Evolutionary conservation across 2,113 vertebrate species (phyloP).

Genomic region (Prinia subflava): DNA sequence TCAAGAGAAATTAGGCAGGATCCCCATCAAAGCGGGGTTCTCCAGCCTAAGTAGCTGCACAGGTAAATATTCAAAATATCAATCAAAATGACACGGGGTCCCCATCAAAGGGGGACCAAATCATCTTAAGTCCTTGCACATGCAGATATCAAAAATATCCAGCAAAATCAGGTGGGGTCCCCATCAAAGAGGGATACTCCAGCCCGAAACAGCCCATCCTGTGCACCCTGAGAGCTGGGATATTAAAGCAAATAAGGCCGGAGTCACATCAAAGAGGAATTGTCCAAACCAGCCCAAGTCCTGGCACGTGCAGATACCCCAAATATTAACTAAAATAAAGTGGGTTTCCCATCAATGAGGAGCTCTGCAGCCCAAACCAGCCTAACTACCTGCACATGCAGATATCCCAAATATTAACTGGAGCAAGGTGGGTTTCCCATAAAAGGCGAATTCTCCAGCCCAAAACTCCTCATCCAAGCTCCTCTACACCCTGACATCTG

Average conservation of each 20-base stretch:
- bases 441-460: neutral
- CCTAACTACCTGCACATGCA: fast-evolving
- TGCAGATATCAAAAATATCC: neutral
- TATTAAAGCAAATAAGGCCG: neutral
- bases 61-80: too few species aligned
- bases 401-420: fast-evolving
- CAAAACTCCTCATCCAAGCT: neutral
- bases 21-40: neutral
- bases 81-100: neutral
- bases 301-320: fast-evolving
- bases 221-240: neutral
- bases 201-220: neutral
- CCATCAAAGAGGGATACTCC: neutral
- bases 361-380: neutral
- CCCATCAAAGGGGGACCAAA: neutral
- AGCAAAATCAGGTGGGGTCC: neutral
- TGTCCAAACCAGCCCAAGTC: neutral
- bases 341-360: fast-evolving
- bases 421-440: fast-evolving
- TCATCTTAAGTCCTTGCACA: fast-evolving
- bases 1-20: fast-evolving
- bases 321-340: fast-evolving
- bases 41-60: fast-evolving
- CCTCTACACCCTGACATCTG: fast-evolving
- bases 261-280: neutral